Conservation (phyloP, 2,888 invertebrate species). For the Seira ritae region DNA sequence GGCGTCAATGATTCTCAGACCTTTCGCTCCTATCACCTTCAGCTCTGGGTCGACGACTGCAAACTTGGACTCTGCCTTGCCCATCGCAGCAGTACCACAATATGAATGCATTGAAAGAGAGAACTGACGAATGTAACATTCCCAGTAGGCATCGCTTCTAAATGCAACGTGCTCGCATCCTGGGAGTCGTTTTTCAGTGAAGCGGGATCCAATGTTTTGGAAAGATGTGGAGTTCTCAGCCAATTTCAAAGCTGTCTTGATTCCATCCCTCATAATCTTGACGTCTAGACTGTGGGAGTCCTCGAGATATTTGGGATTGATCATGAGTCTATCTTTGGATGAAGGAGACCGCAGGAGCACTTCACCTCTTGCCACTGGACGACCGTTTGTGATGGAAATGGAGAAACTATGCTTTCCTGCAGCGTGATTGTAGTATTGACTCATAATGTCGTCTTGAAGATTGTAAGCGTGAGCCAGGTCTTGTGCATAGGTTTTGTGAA, state of each 20-base stretch:
- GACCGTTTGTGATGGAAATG: constrained; percentile 55
- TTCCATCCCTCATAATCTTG: constrained; percentile 60
- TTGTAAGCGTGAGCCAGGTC: constrained; percentile 66
- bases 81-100: constrained; percentile 50
- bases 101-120: constrained; percentile 80
- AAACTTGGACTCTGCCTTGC: constrained; percentile 75
- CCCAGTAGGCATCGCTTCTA: constrained; percentile 46
- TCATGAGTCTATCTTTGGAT: constrained; percentile 43
- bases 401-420: constrained; percentile 64
- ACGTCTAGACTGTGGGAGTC: constrained; percentile 48
- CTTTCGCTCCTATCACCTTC: constrained; percentile 56
- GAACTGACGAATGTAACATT: constrained; percentile 73
- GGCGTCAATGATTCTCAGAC: constrained; percentile 50
- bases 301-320: constrained; percentile 68
- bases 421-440: constrained; percentile 64
- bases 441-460: constrained; percentile 46
- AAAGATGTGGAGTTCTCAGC: constrained; percentile 60
- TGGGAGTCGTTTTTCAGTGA: constrained; percentile 49
- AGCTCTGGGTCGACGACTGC: constrained; percentile 69
- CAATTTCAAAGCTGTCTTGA: constrained; percentile 62
- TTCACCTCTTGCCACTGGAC: constrained; percentile 65
- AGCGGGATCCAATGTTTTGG: constrained; percentile 42
- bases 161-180: constrained; percentile 67
- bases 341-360: constrained; percentile 51
- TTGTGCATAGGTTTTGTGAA: constrained; percentile 60